These are phyloP conservation scores for Ladona fulva DNA, from an alignment of 1,140 invertebrate species.

Conservation along the genomic window DNA sequence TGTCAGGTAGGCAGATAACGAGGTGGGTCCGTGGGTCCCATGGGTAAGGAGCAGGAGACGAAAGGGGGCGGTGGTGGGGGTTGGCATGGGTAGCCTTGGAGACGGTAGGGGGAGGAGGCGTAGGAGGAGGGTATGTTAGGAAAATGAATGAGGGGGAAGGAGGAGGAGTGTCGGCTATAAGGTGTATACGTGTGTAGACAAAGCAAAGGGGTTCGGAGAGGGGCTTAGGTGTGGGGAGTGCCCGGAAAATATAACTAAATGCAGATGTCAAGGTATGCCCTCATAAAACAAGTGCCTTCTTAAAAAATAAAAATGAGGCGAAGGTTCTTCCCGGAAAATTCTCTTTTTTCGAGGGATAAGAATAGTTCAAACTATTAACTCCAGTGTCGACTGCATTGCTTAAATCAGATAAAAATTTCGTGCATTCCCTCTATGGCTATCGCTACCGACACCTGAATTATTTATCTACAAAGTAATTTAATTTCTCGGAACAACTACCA, in stretches of 20 bases:
- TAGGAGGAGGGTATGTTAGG: neutral
- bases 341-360: neutral
- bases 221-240: neutral
- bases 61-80: neutral
- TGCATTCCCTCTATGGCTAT: too few relatives aligned
- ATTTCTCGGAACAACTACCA: too few relatives aligned
- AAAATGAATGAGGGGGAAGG: neutral
- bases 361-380: neutral
- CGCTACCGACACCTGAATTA: too few relatives aligned
- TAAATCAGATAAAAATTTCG: too few relatives aligned
- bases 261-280: neutral
- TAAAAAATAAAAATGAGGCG: neutral
- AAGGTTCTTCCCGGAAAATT: neutral
- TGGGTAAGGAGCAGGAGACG: neutral
- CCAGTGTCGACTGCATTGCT: too few relatives aligned
- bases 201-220: neutral
- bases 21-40: neutral
- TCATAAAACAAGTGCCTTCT: conserved; percentile 4
- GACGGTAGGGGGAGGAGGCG: neutral
- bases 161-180: neutral
- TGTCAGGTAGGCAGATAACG: neutral
- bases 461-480: too few relatives aligned
- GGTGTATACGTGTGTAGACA: conserved; percentile 8
- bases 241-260: neutral
- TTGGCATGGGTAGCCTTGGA: neutral